Percentiles rank a stretch among this genome's conserved stretches.
phyloP scores from a whole-genome alignment of 2,888 invertebrate genomes.

The Hypena proboscidalis region DNA sequence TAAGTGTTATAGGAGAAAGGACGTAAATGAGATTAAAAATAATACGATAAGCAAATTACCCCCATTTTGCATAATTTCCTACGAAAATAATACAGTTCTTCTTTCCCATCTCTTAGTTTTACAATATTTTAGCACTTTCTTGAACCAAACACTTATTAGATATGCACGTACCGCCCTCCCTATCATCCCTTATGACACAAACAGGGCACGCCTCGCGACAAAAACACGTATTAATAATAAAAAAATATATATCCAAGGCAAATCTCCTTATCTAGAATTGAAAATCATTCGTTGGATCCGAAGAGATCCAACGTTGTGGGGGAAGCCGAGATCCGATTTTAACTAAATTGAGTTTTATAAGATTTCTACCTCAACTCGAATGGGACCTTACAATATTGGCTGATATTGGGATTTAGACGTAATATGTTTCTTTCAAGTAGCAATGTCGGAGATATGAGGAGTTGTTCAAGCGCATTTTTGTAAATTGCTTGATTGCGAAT shows the following conservation, averaged over 20 bases:
- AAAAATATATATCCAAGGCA: conserved; percentile 52
- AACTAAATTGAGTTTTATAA: conserved; percentile 72
- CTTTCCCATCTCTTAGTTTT: background rate
- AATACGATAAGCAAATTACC: no score
- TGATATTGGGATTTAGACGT: conserved; percentile 25
- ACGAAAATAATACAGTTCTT: background rate
- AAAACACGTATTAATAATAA: conserved; percentile 53
- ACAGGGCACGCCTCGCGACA: conserved; percentile 12
- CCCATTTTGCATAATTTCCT: no score
- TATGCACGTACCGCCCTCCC: conserved; percentile 10
- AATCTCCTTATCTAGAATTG: conserved; percentile 74
- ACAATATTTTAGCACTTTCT: conserved; percentile 8
- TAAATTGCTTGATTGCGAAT: no score
- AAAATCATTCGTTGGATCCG: conserved; percentile 63
- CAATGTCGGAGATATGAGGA: no score
- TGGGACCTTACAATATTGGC: conserved; percentile 41
- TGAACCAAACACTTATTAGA: conserved; percentile 16
- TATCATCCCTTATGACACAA: conserved; percentile 14
- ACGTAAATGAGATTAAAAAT: no score
- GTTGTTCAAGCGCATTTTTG: no score
- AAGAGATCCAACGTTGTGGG: conserved; percentile 52
- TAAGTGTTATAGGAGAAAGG: no score
- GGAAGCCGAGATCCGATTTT: conserved; percentile 65
- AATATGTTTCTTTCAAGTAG: conserved; percentile 20
- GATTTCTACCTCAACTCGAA: conserved; percentile 48